These are phyloP conservation scores for Plecturocebus donacophilus DNA, from an alignment of 2,113 vertebrate species.

Conservation along the genomic window DNA sequence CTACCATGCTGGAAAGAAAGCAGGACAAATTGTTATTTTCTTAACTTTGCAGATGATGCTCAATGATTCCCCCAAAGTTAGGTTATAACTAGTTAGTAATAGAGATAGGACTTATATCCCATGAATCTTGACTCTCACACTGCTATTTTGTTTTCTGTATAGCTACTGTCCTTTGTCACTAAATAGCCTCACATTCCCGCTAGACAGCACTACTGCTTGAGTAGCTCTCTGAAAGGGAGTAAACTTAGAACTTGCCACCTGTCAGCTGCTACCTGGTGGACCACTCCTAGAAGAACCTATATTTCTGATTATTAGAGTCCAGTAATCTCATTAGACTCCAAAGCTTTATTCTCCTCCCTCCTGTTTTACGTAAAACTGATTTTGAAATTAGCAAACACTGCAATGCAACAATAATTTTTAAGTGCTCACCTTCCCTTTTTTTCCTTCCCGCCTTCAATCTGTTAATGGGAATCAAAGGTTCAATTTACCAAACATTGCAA, in stretches of 20 bases:
- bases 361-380: background rate
- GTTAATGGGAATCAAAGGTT: conserved; percentile 29
- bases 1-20: background rate
- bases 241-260: background rate
- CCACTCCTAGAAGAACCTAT: background rate
- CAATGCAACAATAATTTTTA: conserved; percentile 22
- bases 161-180: background rate
- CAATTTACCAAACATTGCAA: conserved; percentile 62
- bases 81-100: background rate
- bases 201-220: background rate
- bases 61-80: background rate
- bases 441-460: background rate
- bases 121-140: background rate
- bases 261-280: background rate
- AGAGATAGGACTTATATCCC: background rate
- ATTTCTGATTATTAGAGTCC: background rate
- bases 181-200: background rate
- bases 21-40: background rate
- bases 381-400: conserved; percentile 30
- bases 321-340: background rate
- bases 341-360: background rate
- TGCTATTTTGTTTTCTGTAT: background rate
- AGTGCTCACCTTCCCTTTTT: background rate
- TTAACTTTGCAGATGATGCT: background rate
- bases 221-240: background rate